Percentiles rank a stretch among this genome's conserved stretches.
These are phyloP conservation scores for Equus quagga DNA, from an alignment of 2,113 vertebrate species.

Conservation along the genomic window DNA sequence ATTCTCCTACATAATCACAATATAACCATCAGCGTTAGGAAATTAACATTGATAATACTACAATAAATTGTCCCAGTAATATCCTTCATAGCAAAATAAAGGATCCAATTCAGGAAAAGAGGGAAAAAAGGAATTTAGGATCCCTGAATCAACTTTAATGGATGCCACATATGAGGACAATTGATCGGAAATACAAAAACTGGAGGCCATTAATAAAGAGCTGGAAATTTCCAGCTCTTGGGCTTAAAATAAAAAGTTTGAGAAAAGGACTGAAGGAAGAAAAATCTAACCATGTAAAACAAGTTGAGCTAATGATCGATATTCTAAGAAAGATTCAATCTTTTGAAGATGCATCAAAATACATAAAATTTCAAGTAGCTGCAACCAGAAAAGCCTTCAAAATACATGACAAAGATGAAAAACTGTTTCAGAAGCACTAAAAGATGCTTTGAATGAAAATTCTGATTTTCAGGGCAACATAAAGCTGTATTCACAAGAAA, in stretches of 20 bases:
- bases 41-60: neutral
- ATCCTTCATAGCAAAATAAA: conserved; percentile 32
- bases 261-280: neutral
- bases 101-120: neutral
- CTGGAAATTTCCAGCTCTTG: neutral
- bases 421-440: neutral
- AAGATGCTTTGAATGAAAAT: conserved; percentile 5
- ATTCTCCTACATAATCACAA: neutral
- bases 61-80: neutral
- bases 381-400: conserved; percentile 25
- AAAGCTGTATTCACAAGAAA: neutral
- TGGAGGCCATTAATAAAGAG: neutral
- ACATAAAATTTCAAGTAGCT: neutral
- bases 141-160: neutral
- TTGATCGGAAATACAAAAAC: conserved; percentile 29
- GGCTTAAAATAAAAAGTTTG: conserved; percentile 15
- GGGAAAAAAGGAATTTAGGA: neutral
- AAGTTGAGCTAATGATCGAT: neutral
- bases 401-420: neutral
- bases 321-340: neutral
- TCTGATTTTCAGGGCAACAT: neutral
- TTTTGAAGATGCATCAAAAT: conserved; percentile 20
- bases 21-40: neutral
- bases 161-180: neutral
- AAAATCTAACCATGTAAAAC: neutral